These are phyloP conservation scores for Enteromius unitaeniatus DNA, from an alignment of 2,797 vertebrate genomes.

Conservation along the genomic window DNA sequence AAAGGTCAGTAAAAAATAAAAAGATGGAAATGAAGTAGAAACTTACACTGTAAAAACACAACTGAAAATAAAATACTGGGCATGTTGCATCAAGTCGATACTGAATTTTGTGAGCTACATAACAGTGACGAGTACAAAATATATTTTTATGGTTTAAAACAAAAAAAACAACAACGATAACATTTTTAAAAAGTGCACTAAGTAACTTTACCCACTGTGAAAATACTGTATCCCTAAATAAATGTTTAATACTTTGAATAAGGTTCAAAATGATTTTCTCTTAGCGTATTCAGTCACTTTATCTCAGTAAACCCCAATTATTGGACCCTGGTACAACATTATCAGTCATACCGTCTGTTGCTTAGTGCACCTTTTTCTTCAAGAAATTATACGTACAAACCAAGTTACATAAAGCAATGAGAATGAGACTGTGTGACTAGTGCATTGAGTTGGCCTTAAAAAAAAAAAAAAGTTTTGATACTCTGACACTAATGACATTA, in stretches of 20 bases:
- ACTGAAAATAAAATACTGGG: conserved; percentile 11
- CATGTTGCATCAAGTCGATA: conserved; percentile 1
- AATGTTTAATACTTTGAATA: background rate
- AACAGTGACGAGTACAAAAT: background rate
- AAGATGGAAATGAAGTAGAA: background rate
- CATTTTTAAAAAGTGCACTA: background rate
- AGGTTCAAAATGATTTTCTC: background rate
- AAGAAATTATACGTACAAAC: background rate
- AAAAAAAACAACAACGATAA: background rate
- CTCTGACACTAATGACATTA: conserved; percentile 6
- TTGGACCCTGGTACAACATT: background rate
- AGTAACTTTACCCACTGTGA: background rate
- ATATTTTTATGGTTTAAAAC: background rate
- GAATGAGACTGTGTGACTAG: conserved; percentile 28
- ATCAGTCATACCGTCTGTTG: background rate
- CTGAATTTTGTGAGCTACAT: background rate
- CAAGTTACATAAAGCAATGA: conserved; percentile 5
- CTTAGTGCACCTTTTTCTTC: background rate
- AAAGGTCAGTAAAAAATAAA: background rate
- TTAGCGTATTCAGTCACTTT: background rate
- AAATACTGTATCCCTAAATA: background rate
- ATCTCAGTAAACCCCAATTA: background rate
- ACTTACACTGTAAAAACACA: background rate
- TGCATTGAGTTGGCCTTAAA: background rate
- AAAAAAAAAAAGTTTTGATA: too few relatives aligned